A percentile compares a stretch with the other conserved stretches of the same genome.
Evolutionary conservation across 2,888 invertebrate species (phyloP).

Genomic region (Trimorus sp.): DNA sequence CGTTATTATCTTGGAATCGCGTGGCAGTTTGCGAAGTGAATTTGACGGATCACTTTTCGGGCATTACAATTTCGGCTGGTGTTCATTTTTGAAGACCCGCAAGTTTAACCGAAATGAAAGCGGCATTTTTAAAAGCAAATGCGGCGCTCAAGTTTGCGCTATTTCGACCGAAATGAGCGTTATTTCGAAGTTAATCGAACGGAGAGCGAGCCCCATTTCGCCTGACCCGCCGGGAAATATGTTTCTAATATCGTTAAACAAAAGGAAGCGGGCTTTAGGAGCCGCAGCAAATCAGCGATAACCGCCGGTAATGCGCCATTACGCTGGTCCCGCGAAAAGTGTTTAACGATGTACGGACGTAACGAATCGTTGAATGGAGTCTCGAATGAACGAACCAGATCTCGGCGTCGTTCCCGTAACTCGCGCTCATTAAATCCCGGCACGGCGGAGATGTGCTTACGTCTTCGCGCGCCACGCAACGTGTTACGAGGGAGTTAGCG

Average conservation of each 20-base stretch:
- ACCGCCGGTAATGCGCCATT: slow-evolving; percentile 31
- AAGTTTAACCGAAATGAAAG: too few relatives aligned
- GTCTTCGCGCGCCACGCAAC: slow-evolving; percentile 40
- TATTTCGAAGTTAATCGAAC: too few relatives aligned
- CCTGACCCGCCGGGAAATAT: not conserved
- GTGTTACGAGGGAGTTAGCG: slow-evolving; percentile 44
- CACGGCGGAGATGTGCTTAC: slow-evolving; percentile 53
- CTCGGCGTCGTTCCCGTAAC: slow-evolving; percentile 53
- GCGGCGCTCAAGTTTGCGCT: too few relatives aligned
- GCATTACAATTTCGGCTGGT: too few relatives aligned
- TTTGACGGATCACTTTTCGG: too few relatives aligned
- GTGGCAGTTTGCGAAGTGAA: too few relatives aligned
- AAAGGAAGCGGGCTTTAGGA: not conserved
- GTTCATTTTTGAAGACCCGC: too few relatives aligned
- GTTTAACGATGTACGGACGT: slow-evolving; percentile 34
- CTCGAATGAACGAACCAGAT: slow-evolving; percentile 53
- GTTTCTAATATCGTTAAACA: slow-evolving; percentile 4
- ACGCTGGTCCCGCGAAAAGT: slow-evolving; percentile 18
- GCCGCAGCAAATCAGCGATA: slow-evolving; percentile 29
- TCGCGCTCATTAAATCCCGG: slow-evolving; percentile 58
- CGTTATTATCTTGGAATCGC: too few relatives aligned
- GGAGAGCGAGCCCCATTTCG: too few relatives aligned
- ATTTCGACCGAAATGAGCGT: too few relatives aligned
- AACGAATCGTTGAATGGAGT: slow-evolving; percentile 50
- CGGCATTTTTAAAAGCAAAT: too few relatives aligned